These are phyloP conservation scores for Muscicapa striata DNA, from an alignment of 2,797 vertebrate genomes.

Conservation along the genomic window DNA sequence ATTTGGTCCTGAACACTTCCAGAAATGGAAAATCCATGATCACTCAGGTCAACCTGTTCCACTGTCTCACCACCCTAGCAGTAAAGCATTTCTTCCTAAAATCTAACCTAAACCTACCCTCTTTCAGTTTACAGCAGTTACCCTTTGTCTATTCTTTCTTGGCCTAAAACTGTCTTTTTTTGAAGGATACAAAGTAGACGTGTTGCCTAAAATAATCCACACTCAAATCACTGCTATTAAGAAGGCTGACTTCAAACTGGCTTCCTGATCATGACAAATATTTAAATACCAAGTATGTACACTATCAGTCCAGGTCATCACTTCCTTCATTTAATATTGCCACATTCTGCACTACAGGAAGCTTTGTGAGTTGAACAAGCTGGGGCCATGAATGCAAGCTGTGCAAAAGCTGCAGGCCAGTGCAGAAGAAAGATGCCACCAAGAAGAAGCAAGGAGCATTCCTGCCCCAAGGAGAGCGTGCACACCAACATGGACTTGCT, in stretches of 20 bases:
- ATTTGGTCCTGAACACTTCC: not conserved
- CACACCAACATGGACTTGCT: not conserved
- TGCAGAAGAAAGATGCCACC: not conserved
- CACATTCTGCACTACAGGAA: not conserved
- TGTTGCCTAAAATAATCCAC: not conserved
- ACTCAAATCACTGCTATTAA: not conserved
- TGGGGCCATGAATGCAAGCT: no score
- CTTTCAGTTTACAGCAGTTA: not conserved
- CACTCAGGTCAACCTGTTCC: not conserved
- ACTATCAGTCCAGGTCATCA: not conserved
- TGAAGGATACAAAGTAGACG: not conserved
- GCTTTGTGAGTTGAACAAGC: not conserved
- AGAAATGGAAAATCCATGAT: rapidly evolving
- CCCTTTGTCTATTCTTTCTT: not conserved
- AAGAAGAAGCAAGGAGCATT: not conserved
- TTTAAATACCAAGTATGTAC: not conserved
- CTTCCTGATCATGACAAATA: not conserved
- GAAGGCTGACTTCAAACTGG: not conserved
- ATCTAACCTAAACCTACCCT: not conserved
- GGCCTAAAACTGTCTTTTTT: not conserved
- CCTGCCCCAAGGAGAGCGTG: rapidly evolving
- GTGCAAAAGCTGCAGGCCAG: not conserved
- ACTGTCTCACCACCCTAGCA: not conserved
- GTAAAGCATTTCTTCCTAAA: not conserved
- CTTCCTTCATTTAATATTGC: not conserved